These are phyloP conservation scores for Oryctes rhinoceros DNA, from an alignment of 1,140 invertebrate species.

Conservation along the genomic window DNA sequence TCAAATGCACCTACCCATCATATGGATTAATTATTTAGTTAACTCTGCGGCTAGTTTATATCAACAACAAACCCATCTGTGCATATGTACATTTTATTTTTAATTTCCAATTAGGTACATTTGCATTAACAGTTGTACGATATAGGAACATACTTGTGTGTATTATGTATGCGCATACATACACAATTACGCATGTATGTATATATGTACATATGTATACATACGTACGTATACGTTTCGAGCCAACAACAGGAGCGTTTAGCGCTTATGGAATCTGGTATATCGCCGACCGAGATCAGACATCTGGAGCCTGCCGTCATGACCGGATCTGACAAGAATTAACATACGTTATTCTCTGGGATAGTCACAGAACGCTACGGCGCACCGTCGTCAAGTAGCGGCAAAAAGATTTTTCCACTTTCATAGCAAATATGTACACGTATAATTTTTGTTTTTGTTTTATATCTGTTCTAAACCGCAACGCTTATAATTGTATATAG, in stretches of 20 bases:
- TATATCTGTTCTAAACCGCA: no score
- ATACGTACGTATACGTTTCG: slow-evolving; percentile 15
- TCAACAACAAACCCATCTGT: no score
- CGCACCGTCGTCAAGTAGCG: neutral
- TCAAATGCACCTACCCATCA: no score
- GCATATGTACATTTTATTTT: no score
- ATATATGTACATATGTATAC: neutral
- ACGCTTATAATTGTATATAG: no score
- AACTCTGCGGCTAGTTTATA: no score
- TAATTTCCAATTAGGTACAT: no score
- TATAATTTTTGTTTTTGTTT: neutral
- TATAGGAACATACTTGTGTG: no score
- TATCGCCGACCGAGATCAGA: slow-evolving; percentile 38
- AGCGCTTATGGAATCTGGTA: slow-evolving; percentile 38
- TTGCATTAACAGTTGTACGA: no score
- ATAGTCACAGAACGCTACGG: neutral
- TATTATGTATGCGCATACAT: no score
- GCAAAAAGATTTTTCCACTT: neutral
- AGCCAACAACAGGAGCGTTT: slow-evolving; percentile 31
- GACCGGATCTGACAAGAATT: slow-evolving; percentile 34
- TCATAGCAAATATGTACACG: neutral
- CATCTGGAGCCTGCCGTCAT: slow-evolving; percentile 40
- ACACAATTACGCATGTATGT: neutral
- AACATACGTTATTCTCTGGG: slow-evolving; percentile 37
- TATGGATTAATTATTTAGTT: no score